Percentiles rank a stretch among this genome's conserved stretches.
These are phyloP conservation scores for Drosophila yooni DNA, from an alignment of 2,888 invertebrate genomes.

Conservation along the genomic window DNA sequence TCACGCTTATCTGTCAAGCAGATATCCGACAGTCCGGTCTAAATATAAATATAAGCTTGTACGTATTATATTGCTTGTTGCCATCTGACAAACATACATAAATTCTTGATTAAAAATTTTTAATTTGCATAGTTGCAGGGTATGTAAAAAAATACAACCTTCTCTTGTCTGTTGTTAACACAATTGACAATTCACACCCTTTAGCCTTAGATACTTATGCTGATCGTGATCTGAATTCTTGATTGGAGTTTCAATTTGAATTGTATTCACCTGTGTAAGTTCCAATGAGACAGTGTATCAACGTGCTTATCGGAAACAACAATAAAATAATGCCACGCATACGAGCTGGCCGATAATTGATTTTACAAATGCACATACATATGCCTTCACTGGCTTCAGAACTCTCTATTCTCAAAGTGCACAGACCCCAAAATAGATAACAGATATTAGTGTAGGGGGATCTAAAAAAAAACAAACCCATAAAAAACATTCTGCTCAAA, in stretches of 20 bases:
- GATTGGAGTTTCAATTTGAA: neutral
- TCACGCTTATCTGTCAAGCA: neutral
- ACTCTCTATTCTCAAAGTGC: constrained; percentile 14
- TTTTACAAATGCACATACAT: neutral
- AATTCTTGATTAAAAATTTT: neutral
- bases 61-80: neutral
- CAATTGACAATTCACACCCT: neutral
- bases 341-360: constrained; percentile 4
- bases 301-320: constrained; percentile 6
- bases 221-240: constrained; percentile 2
- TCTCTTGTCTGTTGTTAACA: neutral
- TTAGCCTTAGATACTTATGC: constrained; percentile 3
- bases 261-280: neutral
- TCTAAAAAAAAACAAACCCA: neutral
- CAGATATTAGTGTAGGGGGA: neutral
- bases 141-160: neutral
- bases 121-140: neutral
- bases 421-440: constrained; percentile 26
- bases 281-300: neutral
- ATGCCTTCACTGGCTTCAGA: neutral
- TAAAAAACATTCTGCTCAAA: neutral
- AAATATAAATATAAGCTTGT: neutral
- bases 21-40: neutral
- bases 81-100: neutral
- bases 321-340: constrained; percentile 4